Percentiles rank a stretch among this genome's conserved stretches.
Evolutionary conservation across 2,888 invertebrate species (phyloP).

Genomic region (Suillia variegata): DNA sequence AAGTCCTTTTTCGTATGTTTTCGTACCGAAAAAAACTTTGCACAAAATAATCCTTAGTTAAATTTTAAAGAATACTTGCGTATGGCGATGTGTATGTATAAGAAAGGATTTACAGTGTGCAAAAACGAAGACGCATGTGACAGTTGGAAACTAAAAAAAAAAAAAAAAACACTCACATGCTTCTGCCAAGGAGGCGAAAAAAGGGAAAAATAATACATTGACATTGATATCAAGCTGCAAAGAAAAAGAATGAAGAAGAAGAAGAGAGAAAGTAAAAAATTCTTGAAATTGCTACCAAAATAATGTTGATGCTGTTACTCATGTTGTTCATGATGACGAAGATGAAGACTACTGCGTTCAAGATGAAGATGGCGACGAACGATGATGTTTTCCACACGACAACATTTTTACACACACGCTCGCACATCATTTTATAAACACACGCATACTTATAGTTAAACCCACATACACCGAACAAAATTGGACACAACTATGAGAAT

Average conservation of each 20-base stretch:
- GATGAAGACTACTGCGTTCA: slow-evolving; percentile 41
- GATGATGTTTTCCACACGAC: slow-evolving; percentile 29
- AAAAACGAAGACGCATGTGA: background rate
- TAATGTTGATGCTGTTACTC: slow-evolving; percentile 24
- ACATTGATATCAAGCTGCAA: slow-evolving; percentile 45
- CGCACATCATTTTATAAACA: slow-evolving; percentile 10
- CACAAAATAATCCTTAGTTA: slow-evolving; percentile 40
- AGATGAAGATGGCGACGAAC: slow-evolving; percentile 22
- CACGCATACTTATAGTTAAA: slow-evolving; percentile 9
- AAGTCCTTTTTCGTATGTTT: background rate
- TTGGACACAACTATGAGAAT: too few relatives aligned
- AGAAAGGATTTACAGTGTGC: background rate
- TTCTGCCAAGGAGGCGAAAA: background rate
- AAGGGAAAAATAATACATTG: slow-evolving; percentile 34
- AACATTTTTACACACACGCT: slow-evolving; percentile 20
- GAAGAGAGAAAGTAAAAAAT: background rate
- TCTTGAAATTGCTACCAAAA: slow-evolving; percentile 10
- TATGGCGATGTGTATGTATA: background rate
- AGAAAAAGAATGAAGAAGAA: background rate
- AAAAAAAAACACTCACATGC: background rate
- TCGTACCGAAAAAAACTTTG: slow-evolving; percentile 19
- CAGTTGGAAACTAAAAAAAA: too few relatives aligned
- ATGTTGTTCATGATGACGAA: slow-evolving; percentile 37
- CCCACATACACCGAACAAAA: slow-evolving; percentile 6
- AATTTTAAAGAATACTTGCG: background rate